phyloP scores from a whole-genome alignment of 2,797 vertebrate genomes.

The Meriones psammophilus region DNA sequence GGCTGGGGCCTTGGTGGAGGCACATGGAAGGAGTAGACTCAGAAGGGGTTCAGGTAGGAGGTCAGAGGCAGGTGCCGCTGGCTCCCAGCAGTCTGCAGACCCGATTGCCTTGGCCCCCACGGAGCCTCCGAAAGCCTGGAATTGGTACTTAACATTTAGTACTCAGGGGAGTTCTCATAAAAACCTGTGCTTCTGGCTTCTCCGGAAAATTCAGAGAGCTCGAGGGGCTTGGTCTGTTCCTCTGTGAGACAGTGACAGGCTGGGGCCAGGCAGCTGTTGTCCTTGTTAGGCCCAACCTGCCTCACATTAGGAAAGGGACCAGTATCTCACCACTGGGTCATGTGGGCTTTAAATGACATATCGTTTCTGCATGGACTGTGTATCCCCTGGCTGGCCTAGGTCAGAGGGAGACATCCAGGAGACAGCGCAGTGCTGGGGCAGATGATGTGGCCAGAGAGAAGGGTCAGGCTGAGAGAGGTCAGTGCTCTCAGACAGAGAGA shows the following conservation, averaged over 20 bases:
- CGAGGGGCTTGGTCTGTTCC: not conserved
- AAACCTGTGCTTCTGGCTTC: constrained; percentile 18
- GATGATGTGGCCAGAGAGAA: not conserved
- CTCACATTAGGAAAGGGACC: fast-evolving
- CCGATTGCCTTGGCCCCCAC: not conserved
- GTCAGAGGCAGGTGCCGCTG: not conserved
- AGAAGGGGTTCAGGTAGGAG: not conserved
- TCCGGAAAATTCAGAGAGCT: not conserved
- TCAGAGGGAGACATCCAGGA: fast-evolving
- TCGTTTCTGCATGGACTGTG: fast-evolving
- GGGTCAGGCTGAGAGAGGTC: not conserved
- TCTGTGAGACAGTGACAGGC: not conserved
- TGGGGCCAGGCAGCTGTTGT: not conserved
- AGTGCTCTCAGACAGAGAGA: not conserved
- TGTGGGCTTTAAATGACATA: not conserved
- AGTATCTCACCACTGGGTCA: fast-evolving
- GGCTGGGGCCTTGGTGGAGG: too few species aligned
- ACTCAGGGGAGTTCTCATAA: constrained; percentile 31
- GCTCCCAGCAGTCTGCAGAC: constrained; percentile 56
- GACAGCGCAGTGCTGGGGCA: fast-evolving
- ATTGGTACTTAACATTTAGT: constrained; percentile 74
- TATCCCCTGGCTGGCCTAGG: not conserved
- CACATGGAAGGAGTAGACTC: fast-evolving
- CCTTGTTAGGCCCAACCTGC: fast-evolving
- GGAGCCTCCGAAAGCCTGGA: constrained; percentile 21